Percentiles rank a stretch among this genome's conserved stretches.
Conservation (phyloP, 2,113 vertebrate genomes). For the Grammomys dolichurus region DNA sequence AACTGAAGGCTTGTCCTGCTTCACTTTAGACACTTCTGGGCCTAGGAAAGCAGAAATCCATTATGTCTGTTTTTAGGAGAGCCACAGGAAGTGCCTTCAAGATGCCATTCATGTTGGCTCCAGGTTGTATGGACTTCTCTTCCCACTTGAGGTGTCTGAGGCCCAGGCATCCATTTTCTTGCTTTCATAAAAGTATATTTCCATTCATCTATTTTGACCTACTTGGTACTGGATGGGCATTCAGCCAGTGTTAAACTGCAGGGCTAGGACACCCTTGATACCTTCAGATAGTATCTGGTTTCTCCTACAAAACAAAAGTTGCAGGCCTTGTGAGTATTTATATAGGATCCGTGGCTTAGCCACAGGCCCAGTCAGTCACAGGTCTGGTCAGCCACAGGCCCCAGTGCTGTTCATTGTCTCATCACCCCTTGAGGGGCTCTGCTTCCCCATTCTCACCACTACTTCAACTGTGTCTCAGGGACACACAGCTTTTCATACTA, state of each 20-base stretch:
- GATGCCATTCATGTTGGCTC: no score
- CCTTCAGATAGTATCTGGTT: no score
- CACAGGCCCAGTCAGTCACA: not conserved
- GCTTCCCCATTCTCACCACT: not conserved
- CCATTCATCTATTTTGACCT: not conserved
- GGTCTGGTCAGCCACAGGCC: not conserved
- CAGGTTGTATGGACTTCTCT: not conserved
- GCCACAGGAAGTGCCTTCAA: not conserved
- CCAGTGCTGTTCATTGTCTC: accelerated
- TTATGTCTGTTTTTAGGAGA: not conserved
- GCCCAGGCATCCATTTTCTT: not conserved
- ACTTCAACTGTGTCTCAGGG: not conserved
- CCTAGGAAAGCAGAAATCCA: not conserved
- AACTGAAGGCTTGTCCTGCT: not conserved
- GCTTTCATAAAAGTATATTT: not conserved
- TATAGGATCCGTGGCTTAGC: not conserved
- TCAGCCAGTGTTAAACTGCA: not conserved
- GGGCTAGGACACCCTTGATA: accelerated
- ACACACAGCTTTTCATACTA: no score
- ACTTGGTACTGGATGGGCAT: no score
- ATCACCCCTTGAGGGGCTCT: accelerated
- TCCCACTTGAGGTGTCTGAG: not conserved
- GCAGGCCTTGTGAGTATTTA: not conserved
- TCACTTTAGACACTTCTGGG: not conserved
- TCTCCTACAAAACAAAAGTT: not conserved